Evolutionary conservation across 2,888 invertebrate genomes (phyloP), one percentile per base, ranked within the genome.

Genomic region (Amphipoea lucens): DNA sequence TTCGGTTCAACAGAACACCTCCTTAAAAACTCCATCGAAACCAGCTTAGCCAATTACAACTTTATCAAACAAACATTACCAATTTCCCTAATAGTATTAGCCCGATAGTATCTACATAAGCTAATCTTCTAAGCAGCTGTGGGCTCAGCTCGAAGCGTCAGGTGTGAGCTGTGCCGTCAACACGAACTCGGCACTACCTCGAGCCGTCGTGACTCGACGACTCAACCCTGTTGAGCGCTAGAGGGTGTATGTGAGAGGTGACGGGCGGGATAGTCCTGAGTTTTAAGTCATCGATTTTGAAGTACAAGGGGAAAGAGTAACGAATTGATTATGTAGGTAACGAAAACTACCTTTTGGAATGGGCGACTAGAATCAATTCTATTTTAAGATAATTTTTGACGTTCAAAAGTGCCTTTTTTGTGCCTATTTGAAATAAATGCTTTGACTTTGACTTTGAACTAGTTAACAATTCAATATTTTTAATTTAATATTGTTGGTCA

Each of bases 161-260:
- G 85, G 81, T 87, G 85, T 74, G 76, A 84, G 85, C 65, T 48
- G 79, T 65, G 74, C 65, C 86, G 77, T 80, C 82, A 74, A 72
- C 89, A 74, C 78, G 42, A 69, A 78, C 79, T 78, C 76, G 60
- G 36, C 60, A 51, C 29, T 29, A 78, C 68, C 68, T 66, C 76
- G 48, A 63, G 29, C 63, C 70, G 80, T 67, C 85, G 88, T 88
- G 91, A 90, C 88, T 89, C 85, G 89, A 83, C 83, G 84, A 67
- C 85, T 85, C 84, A 79, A 90, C 94, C 95, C 95, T 95, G 95
- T 95, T 95, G 95, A 95, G 91, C 90, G 94, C 92, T 92, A 84
- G 79, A 60, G 82, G 12, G 70, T 54, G 23, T 60, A 60, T 63
- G 29, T 23, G 40, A 20, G 2, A 7, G 7, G 23, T 36, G 40